Conservation (phyloP, 2,113 vertebrate genomes). For the Toxotes chatareus region DNA sequence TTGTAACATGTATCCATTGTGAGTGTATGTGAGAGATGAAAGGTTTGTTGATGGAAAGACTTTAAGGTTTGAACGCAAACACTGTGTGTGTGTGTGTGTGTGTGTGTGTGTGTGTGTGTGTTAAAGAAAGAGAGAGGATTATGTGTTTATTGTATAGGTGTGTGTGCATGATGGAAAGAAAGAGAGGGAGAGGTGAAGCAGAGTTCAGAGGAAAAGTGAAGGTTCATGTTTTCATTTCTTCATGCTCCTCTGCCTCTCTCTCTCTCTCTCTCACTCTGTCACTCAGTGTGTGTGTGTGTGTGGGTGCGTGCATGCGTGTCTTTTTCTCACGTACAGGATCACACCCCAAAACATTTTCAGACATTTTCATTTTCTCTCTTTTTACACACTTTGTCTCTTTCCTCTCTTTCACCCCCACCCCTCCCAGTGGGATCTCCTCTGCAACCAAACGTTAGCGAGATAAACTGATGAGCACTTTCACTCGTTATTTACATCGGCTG, state of each 20-base stretch:
- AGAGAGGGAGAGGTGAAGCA: slow-evolving; percentile 62
- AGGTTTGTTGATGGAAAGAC: slow-evolving; percentile 68
- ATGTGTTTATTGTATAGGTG: slow-evolving; percentile 32
- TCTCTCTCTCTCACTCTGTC: background rate
- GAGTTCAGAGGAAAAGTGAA: slow-evolving; percentile 77
- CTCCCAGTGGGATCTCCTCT: slow-evolving; percentile 48
- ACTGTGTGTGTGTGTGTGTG: slow-evolving; percentile 47
- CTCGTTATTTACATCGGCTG: too few species aligned
- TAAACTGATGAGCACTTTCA: too few species aligned
- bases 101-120: slow-evolving; percentile 25
- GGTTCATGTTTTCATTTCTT: slow-evolving; percentile 75
- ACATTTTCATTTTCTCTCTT: slow-evolving; percentile 63
- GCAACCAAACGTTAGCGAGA: too few species aligned
- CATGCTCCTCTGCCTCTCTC: slow-evolving; percentile 63
- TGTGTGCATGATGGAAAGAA: slow-evolving; percentile 22
- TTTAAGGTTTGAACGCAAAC: slow-evolving; percentile 71
- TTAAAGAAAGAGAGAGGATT: background rate
- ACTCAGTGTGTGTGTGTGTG: slow-evolving; percentile 36
- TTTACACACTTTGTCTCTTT: slow-evolving; percentile 40
- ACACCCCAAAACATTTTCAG: slow-evolving; percentile 73
- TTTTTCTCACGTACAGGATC: slow-evolving; percentile 59
- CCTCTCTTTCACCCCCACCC: background rate
- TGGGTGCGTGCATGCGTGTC: slow-evolving; percentile 28
- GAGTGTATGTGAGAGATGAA: slow-evolving; percentile 43
- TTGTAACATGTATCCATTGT: slow-evolving; percentile 63